These are phyloP conservation scores for Lepidothrix coronata DNA, from an alignment of 2,113 vertebrate species.

Conservation along the genomic window DNA sequence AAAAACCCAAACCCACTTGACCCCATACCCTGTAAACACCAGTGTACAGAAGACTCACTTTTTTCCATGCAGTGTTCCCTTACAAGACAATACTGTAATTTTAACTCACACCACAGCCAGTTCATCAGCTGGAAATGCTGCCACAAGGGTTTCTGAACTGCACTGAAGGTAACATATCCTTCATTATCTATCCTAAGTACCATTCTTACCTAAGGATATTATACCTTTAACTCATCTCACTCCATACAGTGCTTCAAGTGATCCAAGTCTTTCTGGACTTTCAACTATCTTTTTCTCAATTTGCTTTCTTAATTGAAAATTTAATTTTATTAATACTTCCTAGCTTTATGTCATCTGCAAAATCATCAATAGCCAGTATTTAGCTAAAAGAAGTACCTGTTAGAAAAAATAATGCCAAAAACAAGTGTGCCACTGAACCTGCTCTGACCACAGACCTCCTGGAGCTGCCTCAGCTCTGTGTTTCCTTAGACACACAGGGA, in stretches of 20 bases:
- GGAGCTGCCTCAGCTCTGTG: background rate
- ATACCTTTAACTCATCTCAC: constrained; percentile 44
- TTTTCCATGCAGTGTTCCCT: background rate
- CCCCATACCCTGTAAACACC: background rate
- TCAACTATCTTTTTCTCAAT: constrained; percentile 19
- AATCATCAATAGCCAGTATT: constrained; percentile 25
- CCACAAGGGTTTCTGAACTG: background rate
- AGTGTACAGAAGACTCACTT: background rate
- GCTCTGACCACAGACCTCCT: background rate
- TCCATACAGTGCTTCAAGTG: constrained; percentile 42
- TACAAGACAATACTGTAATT: background rate
- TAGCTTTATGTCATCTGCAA: constrained; percentile 51
- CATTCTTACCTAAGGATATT: constrained; percentile 36
- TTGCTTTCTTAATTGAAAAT: background rate
- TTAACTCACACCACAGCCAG: background rate
- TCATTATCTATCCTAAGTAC: background rate
- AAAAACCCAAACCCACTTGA: background rate
- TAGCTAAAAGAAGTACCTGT: constrained; percentile 8
- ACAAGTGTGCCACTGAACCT: background rate
- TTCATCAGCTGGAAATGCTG: background rate
- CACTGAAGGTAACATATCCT: background rate
- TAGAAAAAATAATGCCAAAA: background rate
- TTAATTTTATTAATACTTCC: background rate
- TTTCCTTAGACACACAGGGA: background rate
- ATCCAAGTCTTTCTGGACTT: constrained; percentile 49